Conservation (phyloP, 2,797 vertebrate genomes). For the Schizopygopsis malacanthus region DNA sequence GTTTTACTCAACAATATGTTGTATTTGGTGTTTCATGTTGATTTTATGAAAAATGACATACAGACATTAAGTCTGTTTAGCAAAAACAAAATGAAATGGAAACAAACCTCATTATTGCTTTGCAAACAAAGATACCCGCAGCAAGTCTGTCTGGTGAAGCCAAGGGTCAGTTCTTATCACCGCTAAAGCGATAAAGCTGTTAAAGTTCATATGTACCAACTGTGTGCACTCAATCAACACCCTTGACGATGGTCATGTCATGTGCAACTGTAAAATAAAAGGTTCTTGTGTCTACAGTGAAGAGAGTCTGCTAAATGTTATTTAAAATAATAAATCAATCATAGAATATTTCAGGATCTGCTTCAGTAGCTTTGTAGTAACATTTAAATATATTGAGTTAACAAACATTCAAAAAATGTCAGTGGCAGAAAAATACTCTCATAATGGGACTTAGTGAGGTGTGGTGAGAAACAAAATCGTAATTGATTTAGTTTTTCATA, state of each 20-base stretch:
- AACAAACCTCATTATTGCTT: constrained; percentile 29
- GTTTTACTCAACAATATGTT: not conserved
- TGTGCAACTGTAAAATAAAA: not conserved
- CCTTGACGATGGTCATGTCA: not conserved
- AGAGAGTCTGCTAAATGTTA: not conserved
- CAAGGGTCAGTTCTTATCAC: constrained; percentile 12
- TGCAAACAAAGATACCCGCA: constrained; percentile 6
- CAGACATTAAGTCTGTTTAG: not conserved
- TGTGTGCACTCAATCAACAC: not conserved
- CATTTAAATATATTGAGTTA: not conserved
- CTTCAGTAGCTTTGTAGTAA: not conserved
- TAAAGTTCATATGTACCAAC: not conserved
- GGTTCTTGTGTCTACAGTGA: not conserved
- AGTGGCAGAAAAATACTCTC: not conserved
- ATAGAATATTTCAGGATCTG: not conserved
- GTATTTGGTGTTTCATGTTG: not conserved
- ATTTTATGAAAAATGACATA: too few relatives aligned
- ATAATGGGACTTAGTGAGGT: constrained; percentile 34
- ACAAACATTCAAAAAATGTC: not conserved
- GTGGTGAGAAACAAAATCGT: constrained; percentile 51
- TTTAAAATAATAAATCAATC: not conserved
- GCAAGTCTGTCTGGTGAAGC: not conserved
- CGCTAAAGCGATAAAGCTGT: not conserved
- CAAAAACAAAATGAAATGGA: not conserved
- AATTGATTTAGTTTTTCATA: constrained; percentile 29